These are phyloP conservation scores for Leptogaster cylindrica DNA, from an alignment of 2,888 invertebrate species.

Conservation along the genomic window DNA sequence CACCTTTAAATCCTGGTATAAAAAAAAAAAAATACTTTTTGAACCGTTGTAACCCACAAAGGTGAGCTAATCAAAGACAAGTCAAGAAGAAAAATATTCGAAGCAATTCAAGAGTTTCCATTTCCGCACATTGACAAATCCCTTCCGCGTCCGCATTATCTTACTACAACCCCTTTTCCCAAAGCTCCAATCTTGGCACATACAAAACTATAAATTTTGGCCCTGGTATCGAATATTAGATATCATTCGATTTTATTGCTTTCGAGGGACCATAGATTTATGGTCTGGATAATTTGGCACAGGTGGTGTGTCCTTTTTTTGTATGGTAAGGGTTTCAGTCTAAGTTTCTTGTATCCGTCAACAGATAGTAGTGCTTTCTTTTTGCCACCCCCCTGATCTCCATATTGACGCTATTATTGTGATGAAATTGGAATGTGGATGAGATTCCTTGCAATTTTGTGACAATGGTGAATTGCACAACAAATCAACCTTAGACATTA, in stretches of 20 bases:
- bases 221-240: slow-evolving; percentile 46
- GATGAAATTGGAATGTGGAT: background rate
- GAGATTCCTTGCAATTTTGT: slow-evolving; percentile 14
- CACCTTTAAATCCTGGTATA: slow-evolving; percentile 17
- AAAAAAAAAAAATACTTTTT: slow-evolving; percentile 2
- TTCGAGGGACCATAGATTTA: slow-evolving; percentile 47
- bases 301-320: slow-evolving; percentile 46
- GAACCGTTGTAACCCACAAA: slow-evolving; percentile 3
- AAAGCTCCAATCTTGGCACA: slow-evolving; percentile 2
- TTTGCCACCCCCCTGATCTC: slow-evolving; percentile 25
- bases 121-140: background rate
- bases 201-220: slow-evolving; percentile 34
- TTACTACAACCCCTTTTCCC: background rate
- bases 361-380: slow-evolving; percentile 7
- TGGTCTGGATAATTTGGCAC: slow-evolving; percentile 47
- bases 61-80: slow-evolving; percentile 22
- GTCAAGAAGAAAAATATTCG: slow-evolving; percentile 11
- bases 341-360: background rate
- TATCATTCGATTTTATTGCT: slow-evolving; percentile 48
- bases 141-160: background rate
- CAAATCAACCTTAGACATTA: slow-evolving; percentile 46
- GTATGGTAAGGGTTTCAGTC: slow-evolving; percentile 4
- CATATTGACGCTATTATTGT: slow-evolving; percentile 37
- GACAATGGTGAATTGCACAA: slow-evolving; percentile 28
- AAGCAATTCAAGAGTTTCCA: slow-evolving; percentile 15